Base-by-base conservation (phyloP, 2,113 vertebrate species). In the Paracanthobrama guichenoti region DNA sequence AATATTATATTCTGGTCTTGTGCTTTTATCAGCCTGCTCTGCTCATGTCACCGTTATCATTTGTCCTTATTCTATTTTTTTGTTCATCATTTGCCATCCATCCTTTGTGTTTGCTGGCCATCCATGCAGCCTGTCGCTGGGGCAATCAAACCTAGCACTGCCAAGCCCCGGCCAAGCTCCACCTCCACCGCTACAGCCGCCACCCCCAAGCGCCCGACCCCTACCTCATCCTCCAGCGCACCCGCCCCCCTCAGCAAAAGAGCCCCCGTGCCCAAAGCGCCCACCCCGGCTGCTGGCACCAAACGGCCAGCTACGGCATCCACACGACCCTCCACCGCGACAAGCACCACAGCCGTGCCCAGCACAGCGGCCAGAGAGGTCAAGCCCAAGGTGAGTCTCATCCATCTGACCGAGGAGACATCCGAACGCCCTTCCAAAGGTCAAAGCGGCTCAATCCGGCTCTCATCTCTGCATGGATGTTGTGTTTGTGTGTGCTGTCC, bases 361-460 rank as follows among this genome's bases (percentile, higher is more conserved):
- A 10, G 87, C 5, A 24, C 90, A 31, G 92, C 90, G 91, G 93
- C 83, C 50, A 91, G 86, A 42, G 93, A 94, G 22, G 14, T 88
- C 42, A 98, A 96, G 81, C 90, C 95, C 89, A 99, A 97, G 97
- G 97, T 98, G 91, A 95, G 96, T 88, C 16, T 46, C n/a, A 39
- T 26, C 20, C 57, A 18, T 18, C 16, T 39, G 28, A n/a, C 16
- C 16, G 7, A 9, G 16, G 20, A 20, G 11, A 72, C 12, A 9
- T n/a, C 59, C 24, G 13, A 22, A 35, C 2, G 2, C 24, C n/a
- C 8, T 7, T 84, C 71, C 50, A 16, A 24, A 57, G 62, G 18
- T 39, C 13, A n/a, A 69, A 78, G 67, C 44, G 39, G 20, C 50
- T 39, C 31, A 42, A 9, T n/a, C 20, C 18, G 16, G 46, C 76